These are phyloP conservation scores for Megalopta genalis DNA, from an alignment of 1,140 invertebrate genomes.

Conservation along the genomic window DNA sequence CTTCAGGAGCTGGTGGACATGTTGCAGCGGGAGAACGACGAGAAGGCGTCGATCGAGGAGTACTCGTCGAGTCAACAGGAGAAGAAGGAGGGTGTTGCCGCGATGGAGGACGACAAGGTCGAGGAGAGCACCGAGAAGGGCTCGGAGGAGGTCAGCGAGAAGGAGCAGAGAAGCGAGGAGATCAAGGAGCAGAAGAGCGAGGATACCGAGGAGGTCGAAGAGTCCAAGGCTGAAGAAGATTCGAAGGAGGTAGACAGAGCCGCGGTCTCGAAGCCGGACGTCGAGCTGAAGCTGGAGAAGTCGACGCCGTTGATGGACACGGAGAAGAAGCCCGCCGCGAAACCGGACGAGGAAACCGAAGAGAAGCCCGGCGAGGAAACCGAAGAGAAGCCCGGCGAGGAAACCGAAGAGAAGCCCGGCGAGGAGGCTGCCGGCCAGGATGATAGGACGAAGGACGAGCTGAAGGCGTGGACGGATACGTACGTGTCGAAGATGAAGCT, in stretches of 20 bases:
- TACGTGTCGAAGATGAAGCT: constrained; percentile 53
- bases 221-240: too few species aligned
- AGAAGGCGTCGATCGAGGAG: constrained; percentile 73
- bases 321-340: neutral
- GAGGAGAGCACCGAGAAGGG: too few species aligned
- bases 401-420: neutral
- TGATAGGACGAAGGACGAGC: constrained; percentile 24
- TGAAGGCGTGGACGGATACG: constrained; percentile 57
- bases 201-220: too few species aligned
- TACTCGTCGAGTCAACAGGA: neutral
- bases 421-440: constrained; percentile 18
- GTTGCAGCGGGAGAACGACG: constrained; percentile 73
- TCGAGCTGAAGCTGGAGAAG: constrained; percentile 32
- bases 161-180: neutral
- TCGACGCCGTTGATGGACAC: neutral
- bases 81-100: too few species aligned
- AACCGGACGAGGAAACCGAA: neutral
- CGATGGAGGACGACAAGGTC: too few species aligned
- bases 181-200: neutral
- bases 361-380: neutral
- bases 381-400: too few species aligned
- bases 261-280: neutral
- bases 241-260: too few species aligned
- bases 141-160: too few species aligned
- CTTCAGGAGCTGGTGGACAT: constrained; percentile 77